Evolutionary conservation across 92 coral and sea anemone genomes (phyloP).

Genomic region (Epizoanthus illoricatus): DNA sequence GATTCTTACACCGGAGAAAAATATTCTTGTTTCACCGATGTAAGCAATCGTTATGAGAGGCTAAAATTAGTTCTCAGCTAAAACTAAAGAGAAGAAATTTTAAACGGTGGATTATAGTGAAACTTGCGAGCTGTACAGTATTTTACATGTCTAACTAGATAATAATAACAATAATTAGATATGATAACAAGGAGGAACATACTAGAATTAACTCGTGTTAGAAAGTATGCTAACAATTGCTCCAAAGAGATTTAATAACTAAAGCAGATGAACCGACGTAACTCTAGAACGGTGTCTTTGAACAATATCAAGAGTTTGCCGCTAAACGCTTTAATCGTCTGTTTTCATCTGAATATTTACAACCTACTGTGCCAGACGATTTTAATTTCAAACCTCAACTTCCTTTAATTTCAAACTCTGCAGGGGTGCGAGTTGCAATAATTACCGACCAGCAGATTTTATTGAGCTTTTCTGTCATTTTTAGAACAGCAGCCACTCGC

Average conservation of each 20-base stretch:
- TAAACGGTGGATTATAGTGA: no score
- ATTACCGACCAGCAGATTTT: slow-evolving; percentile 22
- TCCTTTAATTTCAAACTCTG: slow-evolving; percentile 45
- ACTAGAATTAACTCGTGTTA: no score
- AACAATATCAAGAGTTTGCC: slow-evolving; percentile 35
- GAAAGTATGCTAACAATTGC: slow-evolving; percentile 2
- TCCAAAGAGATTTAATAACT: background rate
- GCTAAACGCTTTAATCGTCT: slow-evolving; percentile 43
- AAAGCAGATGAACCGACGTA: slow-evolving; percentile 22
- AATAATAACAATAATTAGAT: no score
- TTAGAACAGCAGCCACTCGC: background rate
- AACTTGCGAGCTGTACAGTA: no score
- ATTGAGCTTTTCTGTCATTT: slow-evolving; percentile 14
- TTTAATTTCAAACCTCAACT: slow-evolving; percentile 43
- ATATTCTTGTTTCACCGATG: no score
- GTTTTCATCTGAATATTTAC: slow-evolving; percentile 35
- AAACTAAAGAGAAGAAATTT: no score
- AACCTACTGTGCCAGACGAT: slow-evolving; percentile 46
- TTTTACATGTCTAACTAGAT: no score
- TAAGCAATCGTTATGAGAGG: no score
- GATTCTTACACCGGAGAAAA: no score
- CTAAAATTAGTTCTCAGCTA: no score
- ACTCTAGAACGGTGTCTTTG: background rate
- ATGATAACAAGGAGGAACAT: no score
- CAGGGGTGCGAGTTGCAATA: slow-evolving; percentile 36